Conservation (phyloP, 1,140 invertebrate genomes). For the Pinna nobilis region DNA sequence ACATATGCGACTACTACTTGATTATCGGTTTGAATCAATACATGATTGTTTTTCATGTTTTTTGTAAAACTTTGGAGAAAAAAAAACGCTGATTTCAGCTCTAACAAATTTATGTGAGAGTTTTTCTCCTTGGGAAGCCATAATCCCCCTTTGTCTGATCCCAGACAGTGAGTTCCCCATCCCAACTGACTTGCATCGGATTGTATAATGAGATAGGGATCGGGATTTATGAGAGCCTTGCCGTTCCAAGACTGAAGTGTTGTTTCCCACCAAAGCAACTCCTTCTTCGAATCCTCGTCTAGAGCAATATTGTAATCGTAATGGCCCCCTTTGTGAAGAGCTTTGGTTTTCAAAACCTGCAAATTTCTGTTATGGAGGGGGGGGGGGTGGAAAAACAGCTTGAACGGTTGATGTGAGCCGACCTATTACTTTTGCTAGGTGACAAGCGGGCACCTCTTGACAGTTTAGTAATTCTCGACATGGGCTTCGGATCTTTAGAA, state of each 20-base stretch:
- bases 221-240: neutral
- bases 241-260: slow-evolving; percentile 10
- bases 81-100: slow-evolving; percentile 21
- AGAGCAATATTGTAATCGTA: slow-evolving; percentile 9
- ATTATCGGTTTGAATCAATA: slow-evolving; percentile 18
- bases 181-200: slow-evolving; percentile 27
- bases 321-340: slow-evolving; percentile 5
- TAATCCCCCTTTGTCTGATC: neutral
- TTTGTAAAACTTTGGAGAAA: slow-evolving; percentile 14
- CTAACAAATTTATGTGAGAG: slow-evolving; percentile 11
- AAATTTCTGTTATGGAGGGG: slow-evolving; percentile 23
- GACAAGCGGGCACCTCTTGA: neutral
- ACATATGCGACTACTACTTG: slow-evolving; percentile 6
- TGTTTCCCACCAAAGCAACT: slow-evolving; percentile 14
- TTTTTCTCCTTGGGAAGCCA: neutral
- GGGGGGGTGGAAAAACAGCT: slow-evolving; percentile 13
- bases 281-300: neutral
- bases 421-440: slow-evolving; percentile 13
- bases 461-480: neutral
- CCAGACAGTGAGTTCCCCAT: slow-evolving; percentile 4
- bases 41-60: slow-evolving; percentile 14
- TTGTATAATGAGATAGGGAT: slow-evolving; percentile 8
- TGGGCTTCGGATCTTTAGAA: neutral
- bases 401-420: slow-evolving; percentile 21
- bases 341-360: slow-evolving; percentile 19